Percentiles rank a stretch among this genome's conserved stretches.
phyloP scores from a whole-genome alignment of 2,113 vertebrate species.

The Mirounga angustirostris region DNA sequence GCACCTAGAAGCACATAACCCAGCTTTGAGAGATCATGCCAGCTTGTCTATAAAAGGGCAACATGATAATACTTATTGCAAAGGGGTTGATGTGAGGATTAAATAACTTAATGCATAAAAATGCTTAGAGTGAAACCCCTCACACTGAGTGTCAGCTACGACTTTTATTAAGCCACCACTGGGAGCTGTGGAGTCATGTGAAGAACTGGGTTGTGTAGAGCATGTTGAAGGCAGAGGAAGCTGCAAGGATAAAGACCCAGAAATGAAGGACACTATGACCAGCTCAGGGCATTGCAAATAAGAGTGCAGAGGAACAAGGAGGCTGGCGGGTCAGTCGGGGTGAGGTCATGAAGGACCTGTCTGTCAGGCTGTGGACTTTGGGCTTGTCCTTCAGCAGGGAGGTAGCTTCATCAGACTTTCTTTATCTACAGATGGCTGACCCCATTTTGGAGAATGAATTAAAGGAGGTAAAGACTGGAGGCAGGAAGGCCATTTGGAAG shows the following conservation, averaged over 20 bases:
- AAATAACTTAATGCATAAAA: not conserved
- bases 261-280: not conserved
- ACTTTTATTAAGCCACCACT: not conserved
- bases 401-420: not conserved
- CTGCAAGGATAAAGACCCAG: not conserved
- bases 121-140: not conserved
- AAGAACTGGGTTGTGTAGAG: not conserved
- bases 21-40: not conserved
- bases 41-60: not conserved
- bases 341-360: not conserved
- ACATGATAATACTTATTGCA: not conserved
- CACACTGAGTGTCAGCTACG: not conserved
- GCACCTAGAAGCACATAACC: not conserved
- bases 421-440: not conserved
- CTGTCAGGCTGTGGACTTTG: not conserved
- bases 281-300: not conserved
- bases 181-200: not conserved
- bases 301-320: not conserved
- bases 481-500: not conserved
- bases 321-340: accelerated
- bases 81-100: not conserved
- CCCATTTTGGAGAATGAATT: not conserved
- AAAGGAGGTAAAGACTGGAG: not conserved
- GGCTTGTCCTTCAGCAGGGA: not conserved
- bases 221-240: not conserved